Evolutionary conservation across 2,797 vertebrate species (phyloP).

Genomic region (Rhynchotus rufescens): DNA sequence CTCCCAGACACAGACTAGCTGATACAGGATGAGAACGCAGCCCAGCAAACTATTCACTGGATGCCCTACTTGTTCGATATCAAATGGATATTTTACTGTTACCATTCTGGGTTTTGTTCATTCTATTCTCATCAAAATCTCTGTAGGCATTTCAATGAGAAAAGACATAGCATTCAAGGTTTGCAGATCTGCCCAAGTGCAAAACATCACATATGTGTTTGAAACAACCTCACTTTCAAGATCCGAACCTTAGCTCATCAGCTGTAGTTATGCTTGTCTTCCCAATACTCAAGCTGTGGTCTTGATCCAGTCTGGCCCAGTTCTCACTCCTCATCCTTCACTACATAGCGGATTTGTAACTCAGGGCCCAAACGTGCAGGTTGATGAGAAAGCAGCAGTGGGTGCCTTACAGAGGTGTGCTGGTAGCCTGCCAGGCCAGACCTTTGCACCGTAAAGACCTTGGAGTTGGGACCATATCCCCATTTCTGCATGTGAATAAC

Average conservation of each 20-base stretch:
- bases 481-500: not conserved
- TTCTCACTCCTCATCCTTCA: not conserved
- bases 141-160: not conserved
- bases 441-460: not conserved
- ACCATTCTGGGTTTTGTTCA: not conserved
- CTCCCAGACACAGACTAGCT: not conserved
- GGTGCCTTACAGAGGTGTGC: constrained; percentile 14
- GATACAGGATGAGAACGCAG: not conserved
- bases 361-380: not conserved
- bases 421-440: constrained; percentile 37
- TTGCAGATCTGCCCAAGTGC: fast-evolving
- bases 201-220: not conserved
- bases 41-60: not conserved
- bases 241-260: not conserved
- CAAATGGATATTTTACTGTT: not conserved
- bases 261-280: not conserved
- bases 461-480: not conserved
- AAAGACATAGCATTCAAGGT: not conserved
- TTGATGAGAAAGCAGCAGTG: not conserved
- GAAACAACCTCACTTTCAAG: not conserved
- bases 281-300: not conserved
- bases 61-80: not conserved
- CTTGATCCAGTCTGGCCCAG: not conserved
- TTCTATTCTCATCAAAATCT: not conserved
- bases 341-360: not conserved